Percentiles rank a stretch among this genome's conserved stretches.
Evolutionary conservation across 2,113 vertebrate species (phyloP).

Genomic region (Edolisoma coerulescens): DNA sequence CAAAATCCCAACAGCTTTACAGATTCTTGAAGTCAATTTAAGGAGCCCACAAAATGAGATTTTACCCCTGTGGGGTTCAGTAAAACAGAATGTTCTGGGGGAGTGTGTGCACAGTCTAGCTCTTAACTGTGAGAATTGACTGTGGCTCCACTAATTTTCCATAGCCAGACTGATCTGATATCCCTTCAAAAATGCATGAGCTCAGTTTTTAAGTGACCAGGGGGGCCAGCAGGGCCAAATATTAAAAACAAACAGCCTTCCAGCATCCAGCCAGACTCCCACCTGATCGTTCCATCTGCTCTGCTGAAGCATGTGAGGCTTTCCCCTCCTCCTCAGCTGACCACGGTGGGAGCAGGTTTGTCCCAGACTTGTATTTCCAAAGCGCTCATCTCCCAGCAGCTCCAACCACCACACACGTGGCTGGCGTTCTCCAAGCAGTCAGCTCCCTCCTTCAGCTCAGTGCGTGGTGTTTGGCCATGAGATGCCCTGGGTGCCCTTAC

Average conservation of each 20-base stretch:
- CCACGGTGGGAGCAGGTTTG: background rate
- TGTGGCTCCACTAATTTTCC: background rate
- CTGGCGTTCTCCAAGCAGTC: background rate
- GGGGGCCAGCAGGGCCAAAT: background rate
- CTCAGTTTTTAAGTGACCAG: background rate
- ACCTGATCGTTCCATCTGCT: background rate
- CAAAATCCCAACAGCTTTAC: conserved; percentile 45
- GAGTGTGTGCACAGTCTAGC: background rate
- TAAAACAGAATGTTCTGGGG: background rate
- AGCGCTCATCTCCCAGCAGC: background rate
- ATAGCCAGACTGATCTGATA: background rate
- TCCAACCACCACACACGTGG: background rate
- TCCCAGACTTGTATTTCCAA: background rate
- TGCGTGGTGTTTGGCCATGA: background rate
- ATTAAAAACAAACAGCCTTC: background rate
- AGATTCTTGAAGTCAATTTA: conserved; percentile 29
- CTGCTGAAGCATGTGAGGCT: background rate
- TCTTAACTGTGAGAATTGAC: background rate
- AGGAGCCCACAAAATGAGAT: conserved; percentile 46
- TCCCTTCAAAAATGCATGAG: background rate
- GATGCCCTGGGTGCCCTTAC: background rate
- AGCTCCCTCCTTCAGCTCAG: background rate
- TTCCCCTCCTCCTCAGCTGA: background rate
- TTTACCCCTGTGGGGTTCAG: conserved; percentile 15
- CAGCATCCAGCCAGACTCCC: background rate